Percentiles rank a stretch among this genome's conserved stretches.
Conservation (phyloP, 2,888 invertebrate genomes). For the Tanaodytes sp. region DNA sequence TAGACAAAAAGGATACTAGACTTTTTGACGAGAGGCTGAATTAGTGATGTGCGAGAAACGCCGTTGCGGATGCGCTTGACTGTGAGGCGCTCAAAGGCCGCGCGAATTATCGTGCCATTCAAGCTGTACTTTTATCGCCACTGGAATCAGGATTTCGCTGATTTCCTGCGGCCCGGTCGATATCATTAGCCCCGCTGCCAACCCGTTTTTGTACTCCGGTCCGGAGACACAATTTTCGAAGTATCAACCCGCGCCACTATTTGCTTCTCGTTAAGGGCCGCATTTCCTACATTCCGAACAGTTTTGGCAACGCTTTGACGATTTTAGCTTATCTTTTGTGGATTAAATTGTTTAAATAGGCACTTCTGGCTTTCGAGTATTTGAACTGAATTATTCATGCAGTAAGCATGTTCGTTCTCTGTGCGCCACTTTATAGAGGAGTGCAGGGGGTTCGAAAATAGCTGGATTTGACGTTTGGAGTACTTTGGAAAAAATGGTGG, state of each 20-base stretch:
- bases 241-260: slow-evolving; percentile 1
- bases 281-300: no score
- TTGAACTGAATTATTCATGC: no score
- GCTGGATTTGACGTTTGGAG: no score
- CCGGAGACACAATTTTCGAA: slow-evolving; percentile 6
- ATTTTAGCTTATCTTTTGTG: no score
- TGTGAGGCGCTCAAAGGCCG: slow-evolving; percentile 36
- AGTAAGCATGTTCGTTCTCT: no score
- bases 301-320: no score
- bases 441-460: no score
- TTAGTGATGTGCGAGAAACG: slow-evolving; percentile 61
- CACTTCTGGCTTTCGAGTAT: no score
- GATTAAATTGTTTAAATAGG: no score
- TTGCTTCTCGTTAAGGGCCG: slow-evolving; percentile 16
- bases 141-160: slow-evolving; percentile 27
- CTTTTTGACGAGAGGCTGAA: slow-evolving; percentile 65
- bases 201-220: slow-evolving; percentile 16
- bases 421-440: no score
- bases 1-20: slow-evolving; percentile 58
- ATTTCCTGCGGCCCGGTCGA: no score
- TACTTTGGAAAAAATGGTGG: no score
- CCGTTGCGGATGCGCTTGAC: slow-evolving; percentile 39
- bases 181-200: slow-evolving; percentile 8
- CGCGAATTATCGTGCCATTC: slow-evolving; percentile 46
- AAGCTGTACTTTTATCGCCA: slow-evolving; percentile 44